Base-by-base conservation (phyloP, 2,888 invertebrate species). In the Parelbella ahira region DNA sequence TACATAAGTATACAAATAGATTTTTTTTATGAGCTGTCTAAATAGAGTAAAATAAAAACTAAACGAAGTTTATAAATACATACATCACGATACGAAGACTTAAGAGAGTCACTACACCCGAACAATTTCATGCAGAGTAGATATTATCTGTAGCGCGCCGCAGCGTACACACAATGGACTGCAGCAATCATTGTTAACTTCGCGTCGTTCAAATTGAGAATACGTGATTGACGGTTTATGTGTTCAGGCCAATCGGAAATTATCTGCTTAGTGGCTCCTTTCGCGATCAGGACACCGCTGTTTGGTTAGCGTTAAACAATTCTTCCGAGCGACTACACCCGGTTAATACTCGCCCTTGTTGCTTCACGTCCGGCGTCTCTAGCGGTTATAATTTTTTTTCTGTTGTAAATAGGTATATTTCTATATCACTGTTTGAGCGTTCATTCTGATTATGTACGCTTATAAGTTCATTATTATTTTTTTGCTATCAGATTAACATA, bases 291-390 rank as follows among this genome's bases (percentile, higher is more conserved):
- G 68, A 68, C 68, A 69, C 75, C 80, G 79, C 73, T 86, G 75
- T 86, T 86, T 86, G 81, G 82, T 66, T 74, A 83, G 84, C 76
- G 86, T 80, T 83, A 86, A 84, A 82, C 78, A 83, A 83, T 83
- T 79, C 74, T 86, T 86, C 82, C 84, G 73, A 80, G 53, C 68
- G 86, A 83, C 74, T 83, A 63, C 63, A 52, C 73, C 60, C 56
- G 56, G 59, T 68, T 75, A 77, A 80, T 76, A 70, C 68, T 52
- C 63, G 56, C 75, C 71, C 76, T 74, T 76, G 72, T 75, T 65
- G 67, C 55, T 60, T 63, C 59, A 68, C 62, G 69, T 66, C 62
- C 67, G 66, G 67, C 60, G 57, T 66, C 60, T 61, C 63, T 56
- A n/a, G n/a, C n/a, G n/a, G 61, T 52, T 60, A 61, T 62, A n/a